A percentile compares a stretch with the other conserved stretches of the same genome.
phyloP scores from a whole-genome alignment of 35 echinoderm and acorn worm species.

The Amphiura filiformis region DNA sequence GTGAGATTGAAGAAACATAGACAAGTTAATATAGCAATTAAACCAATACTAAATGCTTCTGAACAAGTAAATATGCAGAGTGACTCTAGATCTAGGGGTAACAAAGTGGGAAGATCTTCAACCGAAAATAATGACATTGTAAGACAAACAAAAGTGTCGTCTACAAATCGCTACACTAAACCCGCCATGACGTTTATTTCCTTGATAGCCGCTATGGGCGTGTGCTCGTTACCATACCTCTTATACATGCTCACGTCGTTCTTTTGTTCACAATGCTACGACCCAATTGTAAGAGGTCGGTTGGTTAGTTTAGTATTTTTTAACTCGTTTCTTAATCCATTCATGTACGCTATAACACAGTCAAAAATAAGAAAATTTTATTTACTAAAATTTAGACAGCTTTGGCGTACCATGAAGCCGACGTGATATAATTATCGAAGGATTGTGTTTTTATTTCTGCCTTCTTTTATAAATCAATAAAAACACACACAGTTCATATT shows the following conservation, averaged over 20 bases:
- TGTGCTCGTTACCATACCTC: neutral
- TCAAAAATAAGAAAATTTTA: slow-evolving; percentile 1
- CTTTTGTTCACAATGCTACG: neutral
- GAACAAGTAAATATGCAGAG: neutral
- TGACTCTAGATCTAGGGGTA: neutral
- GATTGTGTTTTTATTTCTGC: too few species aligned
- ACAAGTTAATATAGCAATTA: neutral
- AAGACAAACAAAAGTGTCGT: neutral
- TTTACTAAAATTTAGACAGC: neutral
- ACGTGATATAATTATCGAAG: too few species aligned
- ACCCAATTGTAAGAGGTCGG: neutral
- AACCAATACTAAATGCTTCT: neutral
- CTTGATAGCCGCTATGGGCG: neutral
- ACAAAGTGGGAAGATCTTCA: too few species aligned
- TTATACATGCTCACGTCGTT: neutral
- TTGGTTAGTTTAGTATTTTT: neutral
- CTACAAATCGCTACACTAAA: neutral
- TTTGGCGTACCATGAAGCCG: too few species aligned
- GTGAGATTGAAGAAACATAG: neutral
- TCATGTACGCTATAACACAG: neutral
- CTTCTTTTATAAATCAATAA: too few species aligned
- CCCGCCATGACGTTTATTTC: neutral
- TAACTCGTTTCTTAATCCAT: neutral
- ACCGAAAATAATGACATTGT: neutral
- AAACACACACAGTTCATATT: too few species aligned